These are phyloP conservation scores for Antheraea assamensis DNA, from an alignment of 2,888 invertebrate genomes.

Conservation along the genomic window DNA sequence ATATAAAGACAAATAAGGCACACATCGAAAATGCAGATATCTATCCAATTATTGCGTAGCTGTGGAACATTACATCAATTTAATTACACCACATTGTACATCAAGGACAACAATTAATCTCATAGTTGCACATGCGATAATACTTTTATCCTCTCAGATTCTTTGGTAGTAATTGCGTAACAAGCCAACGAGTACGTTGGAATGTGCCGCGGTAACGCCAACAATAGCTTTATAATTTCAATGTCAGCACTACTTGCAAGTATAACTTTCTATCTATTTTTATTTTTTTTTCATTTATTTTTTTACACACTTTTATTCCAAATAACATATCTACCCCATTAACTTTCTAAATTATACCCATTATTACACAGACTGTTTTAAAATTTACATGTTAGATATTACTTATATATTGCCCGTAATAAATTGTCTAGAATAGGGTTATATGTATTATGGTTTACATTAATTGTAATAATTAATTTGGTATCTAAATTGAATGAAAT, in stretches of 20 bases:
- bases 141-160: slow-evolving; percentile 15
- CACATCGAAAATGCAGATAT: slow-evolving; percentile 2
- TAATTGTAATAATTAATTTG: neutral
- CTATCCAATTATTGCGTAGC: neutral
- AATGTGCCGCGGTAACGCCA: slow-evolving; percentile 8
- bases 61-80: slow-evolving; percentile 15
- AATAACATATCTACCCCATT: too few species aligned
- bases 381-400: neutral
- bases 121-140: slow-evolving; percentile 14
- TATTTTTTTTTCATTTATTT: neutral
- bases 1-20: too few species aligned
- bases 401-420: neutral
- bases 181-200: neutral
- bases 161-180: slow-evolving; percentile 12
- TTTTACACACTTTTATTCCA: neutral
- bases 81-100: slow-evolving; percentile 7
- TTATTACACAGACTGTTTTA: neutral
- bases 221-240: slow-evolving; percentile 11
- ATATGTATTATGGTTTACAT: neutral
- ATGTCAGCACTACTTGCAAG: neutral
- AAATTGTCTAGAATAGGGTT: neutral
- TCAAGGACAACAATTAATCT: slow-evolving; percentile 11
- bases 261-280: neutral
- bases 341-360: neutral
- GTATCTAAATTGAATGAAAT: neutral